Evolutionary conservation across 2,888 invertebrate genomes (phyloP), one percentile per base, ranked within the genome.

Genomic region (Scaptomyza flava): DNA sequence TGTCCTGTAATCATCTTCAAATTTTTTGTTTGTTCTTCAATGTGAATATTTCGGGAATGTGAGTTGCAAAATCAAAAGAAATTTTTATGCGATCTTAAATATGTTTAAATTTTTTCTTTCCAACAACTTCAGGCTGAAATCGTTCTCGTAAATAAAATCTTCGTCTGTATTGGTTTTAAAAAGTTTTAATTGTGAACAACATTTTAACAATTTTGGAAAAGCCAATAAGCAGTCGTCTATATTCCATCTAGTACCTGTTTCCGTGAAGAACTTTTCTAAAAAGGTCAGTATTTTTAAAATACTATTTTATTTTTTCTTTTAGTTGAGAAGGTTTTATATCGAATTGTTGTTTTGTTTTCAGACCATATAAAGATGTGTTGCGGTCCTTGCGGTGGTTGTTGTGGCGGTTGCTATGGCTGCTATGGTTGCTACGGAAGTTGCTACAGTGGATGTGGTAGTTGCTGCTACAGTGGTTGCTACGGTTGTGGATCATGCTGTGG

Each of bases 41-140:
- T 52, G 41, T 70, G 31, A n/a, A 27, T 6, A 30, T 64, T 45
- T 42, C n/a, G 34, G 43, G 41, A 14, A 36, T 50, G 71, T 69
- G 5, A 69, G 64, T 36, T 12, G 1, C n/a, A 14, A 6, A 14
- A 14, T n/a, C 12, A 8, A 12, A 27, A 14, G 17, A 20, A 0
- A 11, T 23, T 4, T 20, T 0, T 12, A 0, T 23, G 8, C 8
- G 23, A n/a, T 20, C 1, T 12, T 34, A n/a, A 6, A n/a, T 36
- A 33, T 38, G 23, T 23, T 23, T 23, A 23, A 1, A 8, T 33
- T 33, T 47, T 12, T 3, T 9, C 3, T 33, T 11, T 12, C 31
- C 12, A 8, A 8, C 11, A 34, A 30, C n/a, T n/a, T 17, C 7
- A 64, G 65, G 47, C 43, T 48, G n/a, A 30, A 9, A 2, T 20